phyloP scores from a whole-genome alignment of 2,888 invertebrate genomes.

The Euzophera pinguis region DNA sequence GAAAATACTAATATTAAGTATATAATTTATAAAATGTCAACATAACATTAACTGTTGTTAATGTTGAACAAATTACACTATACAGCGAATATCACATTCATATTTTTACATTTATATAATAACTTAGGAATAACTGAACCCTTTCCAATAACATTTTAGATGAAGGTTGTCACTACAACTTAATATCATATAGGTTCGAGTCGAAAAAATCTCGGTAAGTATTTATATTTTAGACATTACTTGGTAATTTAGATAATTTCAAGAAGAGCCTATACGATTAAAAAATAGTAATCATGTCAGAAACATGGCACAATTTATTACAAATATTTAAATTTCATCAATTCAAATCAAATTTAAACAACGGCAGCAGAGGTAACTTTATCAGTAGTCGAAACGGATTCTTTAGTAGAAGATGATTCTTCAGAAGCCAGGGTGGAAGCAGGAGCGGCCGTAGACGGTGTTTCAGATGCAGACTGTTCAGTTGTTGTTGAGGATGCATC shows the following conservation, averaged over 20 bases:
- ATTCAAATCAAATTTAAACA: slow-evolving; percentile 15
- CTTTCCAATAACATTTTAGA: neutral
- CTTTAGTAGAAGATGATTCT: slow-evolving; percentile 20
- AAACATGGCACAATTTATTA: slow-evolving; percentile 15
- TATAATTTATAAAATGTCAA: slow-evolving; percentile 17
- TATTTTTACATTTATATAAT: neutral
- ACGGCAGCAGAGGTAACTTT: slow-evolving; percentile 24
- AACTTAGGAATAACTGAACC: neutral
- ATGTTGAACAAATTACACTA: slow-evolving; percentile 4
- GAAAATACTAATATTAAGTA: slow-evolving; percentile 1
- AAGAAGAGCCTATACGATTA: slow-evolving; percentile 4
- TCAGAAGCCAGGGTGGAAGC: slow-evolving; percentile 16
- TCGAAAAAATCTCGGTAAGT: neutral
- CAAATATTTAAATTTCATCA: neutral
- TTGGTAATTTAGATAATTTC: neutral
- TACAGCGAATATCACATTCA: slow-evolving; percentile 14
- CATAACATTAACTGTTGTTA: neutral
- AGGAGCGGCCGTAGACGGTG: slow-evolving; percentile 1
- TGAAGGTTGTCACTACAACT: neutral
- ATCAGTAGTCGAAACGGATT: slow-evolving; percentile 26
- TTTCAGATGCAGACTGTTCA: slow-evolving; percentile 8
- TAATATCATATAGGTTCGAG: neutral
- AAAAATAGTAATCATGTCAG: neutral
- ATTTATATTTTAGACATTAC: no score
- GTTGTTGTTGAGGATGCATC: slow-evolving; percentile 13